Evolutionary conservation across 2,113 vertebrate genomes (phyloP).

Genomic region (Lophura nycthemera): DNA sequence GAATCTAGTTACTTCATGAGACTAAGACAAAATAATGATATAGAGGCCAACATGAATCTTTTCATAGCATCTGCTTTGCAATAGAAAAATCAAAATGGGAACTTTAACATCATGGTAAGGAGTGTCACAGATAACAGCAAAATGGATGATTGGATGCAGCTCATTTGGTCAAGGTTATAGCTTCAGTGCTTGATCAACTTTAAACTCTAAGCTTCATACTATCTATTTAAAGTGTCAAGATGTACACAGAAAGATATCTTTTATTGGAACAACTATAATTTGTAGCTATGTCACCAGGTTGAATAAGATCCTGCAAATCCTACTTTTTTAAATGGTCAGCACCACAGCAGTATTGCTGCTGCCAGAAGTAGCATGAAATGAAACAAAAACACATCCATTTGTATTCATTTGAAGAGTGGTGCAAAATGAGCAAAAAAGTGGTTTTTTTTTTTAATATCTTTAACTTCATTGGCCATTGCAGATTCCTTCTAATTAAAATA

Average conservation of each 20-base stretch:
- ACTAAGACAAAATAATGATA: background rate
- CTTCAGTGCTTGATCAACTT: background rate
- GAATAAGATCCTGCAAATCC: background rate
- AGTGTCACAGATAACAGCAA: conserved; percentile 11
- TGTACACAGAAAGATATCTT: background rate
- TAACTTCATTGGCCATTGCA: background rate
- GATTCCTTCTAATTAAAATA: background rate
- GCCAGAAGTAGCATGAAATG: background rate
- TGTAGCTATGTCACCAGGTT: background rate
- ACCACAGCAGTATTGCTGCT: background rate
- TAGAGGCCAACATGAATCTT: background rate
- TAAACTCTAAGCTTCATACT: conserved; percentile 3
- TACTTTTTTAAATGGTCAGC: background rate
- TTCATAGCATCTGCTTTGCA: background rate
- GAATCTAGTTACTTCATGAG: background rate
- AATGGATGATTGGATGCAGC: conserved; percentile 9
- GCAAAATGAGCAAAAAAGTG: background rate
- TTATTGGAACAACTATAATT: background rate
- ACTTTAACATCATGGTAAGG: background rate
- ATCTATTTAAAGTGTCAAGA: background rate
- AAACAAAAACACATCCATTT: background rate
- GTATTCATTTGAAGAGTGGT: background rate
- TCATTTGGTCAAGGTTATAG: background rate
- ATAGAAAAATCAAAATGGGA: background rate
- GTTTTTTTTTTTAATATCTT: background rate